Evolutionary conservation across 2,113 vertebrate genomes (phyloP), one percentile per base, ranked within the genome.

Genomic region (Amphiprion ocellaris): DNA sequence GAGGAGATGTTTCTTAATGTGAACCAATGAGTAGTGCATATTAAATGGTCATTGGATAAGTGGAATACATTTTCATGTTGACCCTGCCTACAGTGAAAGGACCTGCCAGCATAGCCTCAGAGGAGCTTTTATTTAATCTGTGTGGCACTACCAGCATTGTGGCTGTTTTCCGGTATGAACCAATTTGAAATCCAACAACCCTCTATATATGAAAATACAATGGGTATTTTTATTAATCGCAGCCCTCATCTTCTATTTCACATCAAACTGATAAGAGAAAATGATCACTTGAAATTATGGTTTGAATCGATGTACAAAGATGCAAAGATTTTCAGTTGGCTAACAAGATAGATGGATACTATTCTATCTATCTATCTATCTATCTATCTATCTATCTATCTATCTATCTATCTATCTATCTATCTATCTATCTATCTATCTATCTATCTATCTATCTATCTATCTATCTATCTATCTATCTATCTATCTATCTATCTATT

Each of bases 21-120:
- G 90, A 91, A 91, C 92, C 91, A 91, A 91, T 92, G 89, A 90
- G 54, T 47, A 66, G 62, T 84, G 90, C 86, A 92, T 89, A 87
- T 89, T 89, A 91, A 92, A 87, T 89, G 86, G 81, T 89, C 88
- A 89, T 79, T 64, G 69, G 75, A 75, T 87, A 82, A 89, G 67
- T 91, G 78, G 65, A 83, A 79, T 76, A 78, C 66, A 69, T 75
- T 88, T 92, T 86, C 70, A 85, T 83, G 74, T 85, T 79, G 61
- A 74, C 74, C 52, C 66, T 39, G 49, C 53, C 63, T 74, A 56
- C 33, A 53, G 69, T 74, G 73, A 68, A 37, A 62, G 39, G 63
- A 85, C 66, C 67, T 63, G 61, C 70, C 30, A 16, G 69, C 60
- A 9, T 24, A 55, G 39, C 58, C 74, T 50, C 55, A 56, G 37